phyloP scores from a whole-genome alignment of 2,113 vertebrate genomes.

The Sinosuthora webbiana region DNA sequence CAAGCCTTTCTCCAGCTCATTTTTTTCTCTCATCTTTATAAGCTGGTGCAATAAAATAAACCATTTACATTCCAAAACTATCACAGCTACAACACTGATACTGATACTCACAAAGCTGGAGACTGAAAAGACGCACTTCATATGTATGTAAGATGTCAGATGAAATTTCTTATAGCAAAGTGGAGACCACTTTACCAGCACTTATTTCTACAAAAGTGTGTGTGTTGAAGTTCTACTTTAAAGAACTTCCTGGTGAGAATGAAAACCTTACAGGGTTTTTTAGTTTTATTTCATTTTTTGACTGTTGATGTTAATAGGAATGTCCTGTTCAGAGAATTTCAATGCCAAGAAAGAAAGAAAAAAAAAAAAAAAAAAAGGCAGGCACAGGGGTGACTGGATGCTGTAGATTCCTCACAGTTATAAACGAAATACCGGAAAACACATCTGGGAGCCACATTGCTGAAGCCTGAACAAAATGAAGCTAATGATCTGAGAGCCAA shows the following conservation, averaged over 20 bases:
- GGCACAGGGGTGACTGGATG: conserved; percentile 29
- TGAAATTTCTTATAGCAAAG: not conserved
- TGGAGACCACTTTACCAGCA: not conserved
- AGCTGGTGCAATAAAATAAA: not conserved
- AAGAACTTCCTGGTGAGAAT: conserved; percentile 8
- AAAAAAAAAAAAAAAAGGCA: not conserved
- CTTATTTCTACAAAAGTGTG: not conserved
- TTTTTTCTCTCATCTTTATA: not conserved
- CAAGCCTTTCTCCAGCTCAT: not conserved
- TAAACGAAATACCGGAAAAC: conserved; percentile 54
- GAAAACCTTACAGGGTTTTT: conserved; percentile 9
- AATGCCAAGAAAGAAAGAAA: not conserved
- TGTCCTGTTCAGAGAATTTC: conserved; percentile 48
- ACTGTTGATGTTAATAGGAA: conserved; percentile 43
- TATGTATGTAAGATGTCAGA: not conserved
- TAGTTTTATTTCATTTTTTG: not conserved
- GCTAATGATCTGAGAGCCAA: not conserved
- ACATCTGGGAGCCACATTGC: conserved; percentile 69
- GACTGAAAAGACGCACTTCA: not conserved
- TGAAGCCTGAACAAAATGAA: conserved; percentile 28
- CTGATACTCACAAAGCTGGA: not conserved
- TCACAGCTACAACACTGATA: not conserved
- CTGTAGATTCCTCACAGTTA: conserved; percentile 57
- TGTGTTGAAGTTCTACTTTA: conserved; percentile 4
- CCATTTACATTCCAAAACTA: not conserved